Evolutionary conservation across 2,888 invertebrate species (phyloP).

Genomic region (Cerastis rubricosa): DNA sequence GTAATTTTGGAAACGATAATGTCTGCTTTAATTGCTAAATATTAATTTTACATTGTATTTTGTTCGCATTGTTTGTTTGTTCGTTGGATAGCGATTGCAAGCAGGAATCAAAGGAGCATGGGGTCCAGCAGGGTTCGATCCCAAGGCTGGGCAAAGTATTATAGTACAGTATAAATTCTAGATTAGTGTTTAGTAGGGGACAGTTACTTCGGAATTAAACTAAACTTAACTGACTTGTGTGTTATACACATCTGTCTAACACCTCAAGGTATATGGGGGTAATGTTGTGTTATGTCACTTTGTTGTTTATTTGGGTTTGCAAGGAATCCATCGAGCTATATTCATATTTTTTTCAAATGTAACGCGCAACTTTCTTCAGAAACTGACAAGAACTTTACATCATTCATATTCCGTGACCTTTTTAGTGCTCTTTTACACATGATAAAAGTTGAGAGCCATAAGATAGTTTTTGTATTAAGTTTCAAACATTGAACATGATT

Average conservation of each 20-base stretch:
- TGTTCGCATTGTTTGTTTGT: background rate
- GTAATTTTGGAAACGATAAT: conserved; percentile 24
- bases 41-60: conserved; percentile 9
- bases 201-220: background rate
- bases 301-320: background rate
- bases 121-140: background rate
- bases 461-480: background rate
- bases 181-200: background rate
- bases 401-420: conserved; percentile 24
- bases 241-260: background rate
- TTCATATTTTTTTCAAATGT: conserved; percentile 10
- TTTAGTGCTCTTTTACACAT: conserved; percentile 27
- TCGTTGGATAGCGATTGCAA: background rate
- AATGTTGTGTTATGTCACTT: background rate
- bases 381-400: conserved; percentile 30
- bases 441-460: conserved; percentile 20
- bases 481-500: conserved; percentile 5
- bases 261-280: too few species aligned
- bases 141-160: background rate
- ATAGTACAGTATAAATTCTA: background rate
- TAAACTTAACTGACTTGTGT: too few species aligned
- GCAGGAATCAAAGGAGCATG: background rate
- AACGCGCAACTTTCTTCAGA: conserved; percentile 28
- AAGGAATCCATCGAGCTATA: conserved; percentile 8
- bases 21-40: conserved; percentile 3